phyloP scores from a whole-genome alignment of 2,888 invertebrate species.

The Reticulitermes lucifugus region DNA sequence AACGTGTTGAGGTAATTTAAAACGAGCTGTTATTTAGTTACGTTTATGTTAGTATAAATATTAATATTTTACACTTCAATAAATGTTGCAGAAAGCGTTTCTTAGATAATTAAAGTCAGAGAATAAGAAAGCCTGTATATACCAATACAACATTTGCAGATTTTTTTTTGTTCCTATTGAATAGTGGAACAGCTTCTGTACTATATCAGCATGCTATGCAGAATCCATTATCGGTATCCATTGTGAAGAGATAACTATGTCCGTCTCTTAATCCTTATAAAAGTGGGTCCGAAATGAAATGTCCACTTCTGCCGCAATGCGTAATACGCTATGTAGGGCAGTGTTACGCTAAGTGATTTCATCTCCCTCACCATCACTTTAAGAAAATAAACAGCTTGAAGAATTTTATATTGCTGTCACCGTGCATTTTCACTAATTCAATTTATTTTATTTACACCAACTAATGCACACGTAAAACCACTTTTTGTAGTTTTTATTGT shows the following conservation, averaged over 20 bases:
- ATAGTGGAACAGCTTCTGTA: neutral
- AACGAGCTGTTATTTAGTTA: no score
- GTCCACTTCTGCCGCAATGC: neutral
- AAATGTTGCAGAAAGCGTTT: neutral
- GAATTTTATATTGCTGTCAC: no score
- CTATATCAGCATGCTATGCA: neutral
- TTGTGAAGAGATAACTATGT: neutral
- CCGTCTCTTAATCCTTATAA: neutral
- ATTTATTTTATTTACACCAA: no score
- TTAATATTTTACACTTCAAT: neutral
- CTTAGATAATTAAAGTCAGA: neutral
- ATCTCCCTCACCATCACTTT: neutral
- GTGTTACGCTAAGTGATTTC: neutral
- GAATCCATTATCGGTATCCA: neutral
- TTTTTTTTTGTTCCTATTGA: neutral
- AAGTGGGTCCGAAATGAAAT: constrained; percentile 7
- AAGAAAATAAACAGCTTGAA: neutral
- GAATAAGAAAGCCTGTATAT: neutral
- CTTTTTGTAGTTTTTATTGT: no score
- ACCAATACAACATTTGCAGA: neutral
- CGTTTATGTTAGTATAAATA: no score
- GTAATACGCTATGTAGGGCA: neutral
- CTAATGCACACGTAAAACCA: no score
- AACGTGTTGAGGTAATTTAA: no score
- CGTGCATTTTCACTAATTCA: no score